Conservation (phyloP, 2,113 vertebrate species). For the Cnemophilus loriae region DNA sequence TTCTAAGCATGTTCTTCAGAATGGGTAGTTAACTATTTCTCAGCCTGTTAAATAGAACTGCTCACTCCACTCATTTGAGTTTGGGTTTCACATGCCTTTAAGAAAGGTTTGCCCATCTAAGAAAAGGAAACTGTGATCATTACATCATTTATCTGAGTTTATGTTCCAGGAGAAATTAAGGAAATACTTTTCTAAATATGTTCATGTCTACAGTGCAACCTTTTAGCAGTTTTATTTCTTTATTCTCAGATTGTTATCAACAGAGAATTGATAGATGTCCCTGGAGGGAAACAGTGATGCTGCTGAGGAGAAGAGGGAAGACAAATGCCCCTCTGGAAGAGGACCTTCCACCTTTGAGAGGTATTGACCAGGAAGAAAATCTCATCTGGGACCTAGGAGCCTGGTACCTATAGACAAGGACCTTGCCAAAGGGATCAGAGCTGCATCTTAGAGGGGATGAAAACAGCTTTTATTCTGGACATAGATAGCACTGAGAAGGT, state of each 20-base stretch:
- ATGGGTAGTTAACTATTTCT: not conserved
- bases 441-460: not conserved
- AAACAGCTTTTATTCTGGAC: not conserved
- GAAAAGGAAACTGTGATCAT: not conserved
- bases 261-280: not conserved
- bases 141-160: not conserved
- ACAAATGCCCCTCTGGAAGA: not conserved
- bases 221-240: not conserved
- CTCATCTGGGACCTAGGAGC: not conserved
- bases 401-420: not conserved
- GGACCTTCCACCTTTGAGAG: not conserved
- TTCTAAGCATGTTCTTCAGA: not conserved
- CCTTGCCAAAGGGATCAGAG: not conserved
- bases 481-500: not conserved
- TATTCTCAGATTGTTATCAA: not conserved
- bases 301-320: not conserved
- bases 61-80: not conserved
- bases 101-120: not conserved
- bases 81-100: not conserved
- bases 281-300: not conserved
- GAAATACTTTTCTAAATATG: not conserved
- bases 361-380: not conserved
- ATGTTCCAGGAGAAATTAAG: not conserved
- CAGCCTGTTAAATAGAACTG: not conserved
- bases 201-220: accelerated